A percentile compares a stretch with the other conserved stretches of the same genome.
phyloP scores from a whole-genome alignment of 2,888 invertebrate species.

The Rhingia rostrata region DNA sequence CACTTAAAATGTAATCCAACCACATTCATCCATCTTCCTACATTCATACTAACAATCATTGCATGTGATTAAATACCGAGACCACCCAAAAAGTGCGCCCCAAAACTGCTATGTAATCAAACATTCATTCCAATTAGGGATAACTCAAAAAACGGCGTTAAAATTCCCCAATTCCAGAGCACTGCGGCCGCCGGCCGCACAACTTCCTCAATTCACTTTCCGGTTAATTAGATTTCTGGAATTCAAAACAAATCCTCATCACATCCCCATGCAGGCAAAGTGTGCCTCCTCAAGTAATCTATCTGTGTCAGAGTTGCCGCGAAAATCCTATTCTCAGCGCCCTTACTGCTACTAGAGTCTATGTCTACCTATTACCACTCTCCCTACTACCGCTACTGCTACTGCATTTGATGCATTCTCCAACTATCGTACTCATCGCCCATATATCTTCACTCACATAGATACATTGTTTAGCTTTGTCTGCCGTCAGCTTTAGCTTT shows the following conservation, averaged over 20 bases:
- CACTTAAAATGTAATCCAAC: too few species aligned
- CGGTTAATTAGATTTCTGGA: conserved; percentile 65
- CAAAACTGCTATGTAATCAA: too few species aligned
- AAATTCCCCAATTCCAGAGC: conserved; percentile 26
- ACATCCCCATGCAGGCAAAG: conserved; percentile 11
- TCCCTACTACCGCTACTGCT: not conserved
- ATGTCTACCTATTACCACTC: not conserved
- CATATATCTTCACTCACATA: conserved; percentile 19
- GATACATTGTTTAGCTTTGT: conserved; percentile 51
- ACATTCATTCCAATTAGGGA: too few species aligned
- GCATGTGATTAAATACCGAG: too few species aligned
- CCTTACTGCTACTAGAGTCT: conserved; percentile 5
- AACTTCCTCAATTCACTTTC: conserved; percentile 40
- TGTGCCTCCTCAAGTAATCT: conserved; percentile 37
- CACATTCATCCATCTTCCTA: too few species aligned
- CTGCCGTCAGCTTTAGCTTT: conserved; percentile 55
- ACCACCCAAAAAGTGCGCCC: too few species aligned
- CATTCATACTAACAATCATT: too few species aligned
- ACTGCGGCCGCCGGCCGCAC: not conserved
- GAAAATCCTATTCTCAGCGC: conserved; percentile 58
- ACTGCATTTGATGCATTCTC: conserved; percentile 9
- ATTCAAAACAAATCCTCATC: conserved; percentile 29
- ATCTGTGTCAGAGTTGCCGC: conserved; percentile 59
- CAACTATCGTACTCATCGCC: not conserved
- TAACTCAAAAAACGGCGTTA: not conserved